Evolutionary conservation across 2,888 invertebrate species (phyloP).

Genomic region (Limnephilus rhombicus): DNA sequence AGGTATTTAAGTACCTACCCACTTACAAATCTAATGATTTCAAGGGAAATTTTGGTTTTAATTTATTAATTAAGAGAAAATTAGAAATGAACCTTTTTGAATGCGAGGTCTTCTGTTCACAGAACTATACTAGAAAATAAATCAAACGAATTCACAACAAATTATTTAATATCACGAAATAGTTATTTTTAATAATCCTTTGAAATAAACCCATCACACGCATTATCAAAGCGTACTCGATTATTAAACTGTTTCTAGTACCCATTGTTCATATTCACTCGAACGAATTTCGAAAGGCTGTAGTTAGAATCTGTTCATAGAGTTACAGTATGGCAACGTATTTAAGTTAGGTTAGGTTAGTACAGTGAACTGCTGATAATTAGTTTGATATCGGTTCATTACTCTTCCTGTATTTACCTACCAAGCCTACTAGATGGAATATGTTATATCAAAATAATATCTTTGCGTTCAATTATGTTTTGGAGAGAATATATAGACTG

Average conservation of each 20-base stretch:
- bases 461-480: too few relatives aligned
- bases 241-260: background rate
- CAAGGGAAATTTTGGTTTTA: too few relatives aligned
- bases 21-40: too few relatives aligned
- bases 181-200: background rate
- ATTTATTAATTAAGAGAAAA: too few relatives aligned
- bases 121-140: background rate
- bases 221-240: background rate
- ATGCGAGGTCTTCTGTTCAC: too few relatives aligned
- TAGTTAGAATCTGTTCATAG: background rate
- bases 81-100: too few relatives aligned
- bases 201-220: background rate
- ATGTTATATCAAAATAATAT: too few relatives aligned
- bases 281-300: background rate
- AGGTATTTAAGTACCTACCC: too few relatives aligned
- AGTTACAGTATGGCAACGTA: background rate
- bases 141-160: background rate
- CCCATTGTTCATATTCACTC: background rate
- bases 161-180: background rate
- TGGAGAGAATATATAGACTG: too few relatives aligned
- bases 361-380: background rate
- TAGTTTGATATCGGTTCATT: background rate
- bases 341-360: background rate
- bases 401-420: background rate
- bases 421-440: too few relatives aligned